phyloP scores from a whole-genome alignment of 1,140 invertebrate species.

The Pogonomyrmex californicus region DNA sequence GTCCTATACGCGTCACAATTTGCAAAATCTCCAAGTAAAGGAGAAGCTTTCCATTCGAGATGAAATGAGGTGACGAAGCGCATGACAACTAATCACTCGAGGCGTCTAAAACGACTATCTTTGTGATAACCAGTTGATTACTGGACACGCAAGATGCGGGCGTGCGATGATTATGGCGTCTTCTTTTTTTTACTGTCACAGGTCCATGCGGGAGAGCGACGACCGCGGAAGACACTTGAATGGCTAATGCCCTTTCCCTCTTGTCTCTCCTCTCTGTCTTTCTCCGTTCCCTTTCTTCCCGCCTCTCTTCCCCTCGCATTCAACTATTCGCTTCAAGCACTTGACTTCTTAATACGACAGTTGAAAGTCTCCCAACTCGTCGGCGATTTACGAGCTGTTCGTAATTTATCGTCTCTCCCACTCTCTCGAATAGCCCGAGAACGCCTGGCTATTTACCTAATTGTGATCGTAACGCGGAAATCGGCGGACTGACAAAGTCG shows the following conservation, averaged over 20 bases:
- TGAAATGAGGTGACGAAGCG: constrained; percentile 1
- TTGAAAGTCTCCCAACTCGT: constrained; percentile 53
- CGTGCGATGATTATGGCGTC: constrained; percentile 6
- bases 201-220: constrained; percentile 33
- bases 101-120: constrained; percentile 1
- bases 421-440: constrained; percentile 7
- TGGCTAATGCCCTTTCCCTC: neutral
- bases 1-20: neutral
- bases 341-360: constrained; percentile 61
- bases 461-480: constrained; percentile 57
- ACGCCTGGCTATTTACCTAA: constrained; percentile 54
- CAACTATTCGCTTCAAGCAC: constrained; percentile 33
- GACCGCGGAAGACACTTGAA: constrained; percentile 36
- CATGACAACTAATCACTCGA: constrained; percentile 16
- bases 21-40: constrained; percentile 11
- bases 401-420: constrained; percentile 57
- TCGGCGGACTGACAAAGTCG: constrained; percentile 15
- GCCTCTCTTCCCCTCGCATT: constrained; percentile 5
- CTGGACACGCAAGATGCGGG: constrained; percentile 30
- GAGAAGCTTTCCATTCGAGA: neutral
- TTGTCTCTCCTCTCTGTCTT: neutral
- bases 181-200: constrained; percentile 14
- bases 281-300: neutral
- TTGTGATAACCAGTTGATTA: constrained; percentile 43
- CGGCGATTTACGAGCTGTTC: constrained; percentile 54